Evolutionary conservation across 2,888 invertebrate species (phyloP).

Genomic region (Fragum sueziense): DNA sequence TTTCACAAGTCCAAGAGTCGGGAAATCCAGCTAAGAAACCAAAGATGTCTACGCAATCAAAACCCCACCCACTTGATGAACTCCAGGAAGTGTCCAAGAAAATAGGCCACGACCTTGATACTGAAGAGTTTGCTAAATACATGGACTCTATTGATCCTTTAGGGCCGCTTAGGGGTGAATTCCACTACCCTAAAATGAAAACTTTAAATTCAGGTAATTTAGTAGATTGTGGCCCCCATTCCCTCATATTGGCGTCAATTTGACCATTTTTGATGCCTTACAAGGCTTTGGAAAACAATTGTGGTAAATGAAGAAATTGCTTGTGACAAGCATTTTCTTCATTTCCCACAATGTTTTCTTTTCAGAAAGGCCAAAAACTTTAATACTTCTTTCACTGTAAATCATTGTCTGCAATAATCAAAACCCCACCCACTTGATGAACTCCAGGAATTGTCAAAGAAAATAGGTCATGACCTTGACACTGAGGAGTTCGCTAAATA

Average conservation of each 20-base stretch:
- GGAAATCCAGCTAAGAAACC: neutral
- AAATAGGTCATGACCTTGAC: slow-evolving; percentile 63
- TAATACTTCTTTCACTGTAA: no score
- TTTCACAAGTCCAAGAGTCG: no score
- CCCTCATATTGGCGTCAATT: no score
- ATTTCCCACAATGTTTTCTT: no score
- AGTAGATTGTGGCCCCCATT: no score
- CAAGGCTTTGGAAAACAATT: no score
- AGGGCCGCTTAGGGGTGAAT: slow-evolving; percentile 78
- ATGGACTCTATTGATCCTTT: slow-evolving; percentile 82
- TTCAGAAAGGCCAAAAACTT: no score
- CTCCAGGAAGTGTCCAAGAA: slow-evolving; percentile 62
- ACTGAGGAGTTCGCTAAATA: slow-evolving; percentile 78
- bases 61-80: slow-evolving; percentile 63
- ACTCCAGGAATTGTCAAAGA: slow-evolving; percentile 60
- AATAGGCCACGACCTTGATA: slow-evolving; percentile 63
- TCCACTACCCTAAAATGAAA: slow-evolving; percentile 82
- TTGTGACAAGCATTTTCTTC: no score
- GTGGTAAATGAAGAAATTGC: no score
- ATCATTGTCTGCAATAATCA: no score
- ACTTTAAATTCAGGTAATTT: slow-evolving; percentile 79
- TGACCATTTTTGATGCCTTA: no score
- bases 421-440: slow-evolving; percentile 63
- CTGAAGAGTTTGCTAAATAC: slow-evolving; percentile 78
- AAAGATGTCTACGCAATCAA: slow-evolving; percentile 15